phyloP scores from a whole-genome alignment of 2,113 vertebrate genomes.

The Tachycineta bicolor region DNA sequence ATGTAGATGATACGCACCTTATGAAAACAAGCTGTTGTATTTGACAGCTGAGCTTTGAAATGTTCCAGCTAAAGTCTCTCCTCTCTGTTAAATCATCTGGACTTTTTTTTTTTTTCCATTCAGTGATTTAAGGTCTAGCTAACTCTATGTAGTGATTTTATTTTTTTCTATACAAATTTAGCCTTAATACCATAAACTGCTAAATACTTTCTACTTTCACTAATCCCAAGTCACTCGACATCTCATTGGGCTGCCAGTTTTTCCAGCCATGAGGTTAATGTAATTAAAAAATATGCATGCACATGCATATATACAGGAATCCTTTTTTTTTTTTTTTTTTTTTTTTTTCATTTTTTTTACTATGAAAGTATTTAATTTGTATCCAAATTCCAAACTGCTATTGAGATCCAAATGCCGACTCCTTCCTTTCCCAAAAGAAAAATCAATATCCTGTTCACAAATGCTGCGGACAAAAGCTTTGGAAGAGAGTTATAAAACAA shows the following conservation, averaged over 20 bases:
- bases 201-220: background rate
- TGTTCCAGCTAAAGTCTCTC: background rate
- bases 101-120: background rate
- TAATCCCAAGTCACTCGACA: background rate
- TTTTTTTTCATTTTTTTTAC: background rate
- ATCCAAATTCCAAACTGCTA: background rate
- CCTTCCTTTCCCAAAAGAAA: constrained; percentile 28
- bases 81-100: background rate
- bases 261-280: background rate
- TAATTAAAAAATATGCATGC: background rate
- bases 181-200: background rate
- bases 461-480: background rate
- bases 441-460: constrained; percentile 24
- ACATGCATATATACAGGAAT: background rate
- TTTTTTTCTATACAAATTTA: background rate
- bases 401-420: constrained; percentile 13
- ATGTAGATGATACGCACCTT: background rate
- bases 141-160: background rate
- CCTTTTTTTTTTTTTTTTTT: background rate
- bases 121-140: constrained; percentile 9
- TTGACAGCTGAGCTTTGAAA: constrained; percentile 11
- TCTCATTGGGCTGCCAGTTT: background rate
- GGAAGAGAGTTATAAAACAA: constrained; percentile 29
- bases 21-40: constrained; percentile 15
- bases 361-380: constrained; percentile 41